Conservation (phyloP, 2,888 invertebrate species). For the Harpalus rubripes region DNA sequence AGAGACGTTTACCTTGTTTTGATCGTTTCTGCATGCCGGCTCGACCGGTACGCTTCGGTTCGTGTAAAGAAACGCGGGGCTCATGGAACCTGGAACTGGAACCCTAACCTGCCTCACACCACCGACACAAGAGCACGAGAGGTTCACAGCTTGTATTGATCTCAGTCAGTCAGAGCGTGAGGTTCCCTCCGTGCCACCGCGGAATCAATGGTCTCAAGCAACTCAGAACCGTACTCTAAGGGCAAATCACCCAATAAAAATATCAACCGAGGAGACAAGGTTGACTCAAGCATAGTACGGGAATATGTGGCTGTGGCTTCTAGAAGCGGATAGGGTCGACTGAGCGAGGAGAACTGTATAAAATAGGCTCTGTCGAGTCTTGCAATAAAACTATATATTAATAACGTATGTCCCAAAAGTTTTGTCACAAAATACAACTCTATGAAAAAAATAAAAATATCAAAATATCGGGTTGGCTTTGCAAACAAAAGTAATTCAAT, state of each 20-base stretch:
- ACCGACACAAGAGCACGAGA: slow-evolving; percentile 72
- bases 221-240: slow-evolving; percentile 32
- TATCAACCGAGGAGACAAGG: background rate
- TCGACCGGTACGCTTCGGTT: slow-evolving; percentile 68
- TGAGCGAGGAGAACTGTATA: no score
- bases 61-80: slow-evolving; percentile 67
- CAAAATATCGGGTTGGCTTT: no score
- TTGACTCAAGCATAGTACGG: background rate
- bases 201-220: slow-evolving; percentile 76
- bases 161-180: slow-evolving; percentile 71
- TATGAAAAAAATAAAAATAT: no score
- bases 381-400: no score
- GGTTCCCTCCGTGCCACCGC: slow-evolving; percentile 74
- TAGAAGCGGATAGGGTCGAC: background rate
- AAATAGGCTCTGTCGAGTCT: no score
- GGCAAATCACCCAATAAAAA: slow-evolving; percentile 12
- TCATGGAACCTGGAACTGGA: slow-evolving; percentile 68
- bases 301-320: no score
- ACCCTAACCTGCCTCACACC: slow-evolving; percentile 77
- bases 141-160: slow-evolving; percentile 77
- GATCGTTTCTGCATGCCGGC: slow-evolving; percentile 68
- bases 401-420: no score
- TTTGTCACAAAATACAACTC: no score
- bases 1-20: no score
- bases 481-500: no score